A percentile compares a stretch with the other conserved stretches of the same genome.
Evolutionary conservation across 2,113 vertebrate species (phyloP).

Genomic region (Crypturellus undulatus): DNA sequence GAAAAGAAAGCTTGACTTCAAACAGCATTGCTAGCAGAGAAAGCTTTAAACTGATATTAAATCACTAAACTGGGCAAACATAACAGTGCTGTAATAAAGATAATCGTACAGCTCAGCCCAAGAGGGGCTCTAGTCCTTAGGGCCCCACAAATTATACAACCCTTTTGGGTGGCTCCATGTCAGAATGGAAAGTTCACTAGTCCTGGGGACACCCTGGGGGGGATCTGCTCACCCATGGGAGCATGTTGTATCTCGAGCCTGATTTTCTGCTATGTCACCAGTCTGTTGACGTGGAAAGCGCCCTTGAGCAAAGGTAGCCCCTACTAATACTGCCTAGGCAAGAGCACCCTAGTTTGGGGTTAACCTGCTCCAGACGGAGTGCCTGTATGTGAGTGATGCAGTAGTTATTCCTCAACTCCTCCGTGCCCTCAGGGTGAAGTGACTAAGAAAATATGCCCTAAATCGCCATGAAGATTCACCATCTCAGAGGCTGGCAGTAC

Average conservation of each 20-base stretch:
- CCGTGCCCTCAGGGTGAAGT: background rate
- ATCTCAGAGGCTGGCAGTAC: background rate
- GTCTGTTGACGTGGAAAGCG: background rate
- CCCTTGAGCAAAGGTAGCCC: background rate
- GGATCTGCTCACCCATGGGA: accelerated
- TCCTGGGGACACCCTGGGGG: accelerated
- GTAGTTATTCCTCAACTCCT: background rate
- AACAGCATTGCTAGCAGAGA: constrained; percentile 54
- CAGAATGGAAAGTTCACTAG: background rate
- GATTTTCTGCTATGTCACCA: background rate
- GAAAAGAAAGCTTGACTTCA: constrained; percentile 61
- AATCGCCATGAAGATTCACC: background rate
- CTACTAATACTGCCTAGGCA: background rate
- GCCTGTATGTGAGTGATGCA: accelerated
- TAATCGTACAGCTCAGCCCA: constrained; percentile 26
- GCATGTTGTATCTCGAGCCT: accelerated
- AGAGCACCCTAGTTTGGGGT: background rate
- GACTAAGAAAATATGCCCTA: background rate
- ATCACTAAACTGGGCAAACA: constrained; percentile 55
- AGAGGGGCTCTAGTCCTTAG: constrained; percentile 5
- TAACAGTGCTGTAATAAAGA: constrained; percentile 75
- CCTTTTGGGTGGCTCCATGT: background rate
- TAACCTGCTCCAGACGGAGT: background rate
- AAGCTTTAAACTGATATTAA: constrained; percentile 66
- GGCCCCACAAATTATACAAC: background rate